A percentile compares a stretch with the other conserved stretches of the same genome.
Evolutionary conservation across 2,888 invertebrate genomes (phyloP).

Genomic region (Pediacus dermestoides): DNA sequence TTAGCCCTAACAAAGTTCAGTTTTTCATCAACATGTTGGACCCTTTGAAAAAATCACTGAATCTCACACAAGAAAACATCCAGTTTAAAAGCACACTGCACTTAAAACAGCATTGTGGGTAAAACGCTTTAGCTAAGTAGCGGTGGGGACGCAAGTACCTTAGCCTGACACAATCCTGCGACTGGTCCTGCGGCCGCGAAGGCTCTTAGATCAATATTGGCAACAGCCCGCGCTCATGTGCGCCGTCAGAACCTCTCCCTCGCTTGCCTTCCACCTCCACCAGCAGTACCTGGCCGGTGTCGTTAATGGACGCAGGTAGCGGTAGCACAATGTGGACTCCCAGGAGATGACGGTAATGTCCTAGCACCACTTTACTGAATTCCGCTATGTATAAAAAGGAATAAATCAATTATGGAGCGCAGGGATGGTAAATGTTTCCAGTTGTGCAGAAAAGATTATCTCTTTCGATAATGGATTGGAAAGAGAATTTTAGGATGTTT

Average conservation of each 20-base stretch:
- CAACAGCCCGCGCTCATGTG: constrained; percentile 5
- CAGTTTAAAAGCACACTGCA: constrained; percentile 6
- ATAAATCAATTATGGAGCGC: too few species aligned
- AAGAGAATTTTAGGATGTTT: too few species aligned
- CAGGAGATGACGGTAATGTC: constrained; percentile 6
- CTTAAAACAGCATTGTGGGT: constrained; percentile 9
- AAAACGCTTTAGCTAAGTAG: constrained; percentile 4
- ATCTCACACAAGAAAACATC: too few species aligned
- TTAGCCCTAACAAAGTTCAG: too few species aligned
- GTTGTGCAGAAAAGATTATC: too few species aligned
- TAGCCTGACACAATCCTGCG: constrained; percentile 41
- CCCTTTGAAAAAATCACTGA: too few species aligned
- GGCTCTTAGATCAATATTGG: constrained; percentile 42
- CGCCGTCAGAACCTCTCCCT: constrained; percentile 9
- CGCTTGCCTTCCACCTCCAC: not conserved
- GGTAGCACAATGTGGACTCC: not conserved
- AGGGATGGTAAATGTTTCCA: too few species aligned
- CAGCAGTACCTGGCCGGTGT: constrained; percentile 5
- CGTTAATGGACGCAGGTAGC: constrained; percentile 6
- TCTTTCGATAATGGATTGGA: too few species aligned
- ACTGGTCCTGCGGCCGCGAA: constrained; percentile 40
- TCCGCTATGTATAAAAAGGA: too few species aligned
- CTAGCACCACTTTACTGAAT: too few species aligned
- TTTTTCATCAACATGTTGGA: too few species aligned
- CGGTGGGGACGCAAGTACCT: constrained; percentile 3